Conservation (phyloP, 1,140 invertebrate genomes). For the Paralvinella palmiformis region DNA sequence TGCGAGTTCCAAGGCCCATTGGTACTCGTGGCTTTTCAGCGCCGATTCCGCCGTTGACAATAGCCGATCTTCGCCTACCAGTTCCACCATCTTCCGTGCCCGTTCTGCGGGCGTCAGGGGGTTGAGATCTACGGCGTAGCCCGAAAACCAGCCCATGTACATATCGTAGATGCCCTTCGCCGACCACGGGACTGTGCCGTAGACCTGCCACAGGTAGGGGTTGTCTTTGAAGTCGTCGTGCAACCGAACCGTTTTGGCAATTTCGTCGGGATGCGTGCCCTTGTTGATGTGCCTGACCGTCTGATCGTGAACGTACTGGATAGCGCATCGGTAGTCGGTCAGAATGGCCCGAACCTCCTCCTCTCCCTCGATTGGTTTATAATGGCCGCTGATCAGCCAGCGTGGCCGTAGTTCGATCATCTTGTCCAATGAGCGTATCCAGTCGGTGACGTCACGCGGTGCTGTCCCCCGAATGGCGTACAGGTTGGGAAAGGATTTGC, state of each 20-base stretch:
- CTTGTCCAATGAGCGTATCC: slow-evolving; percentile 31
- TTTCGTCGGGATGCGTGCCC: slow-evolving; percentile 30
- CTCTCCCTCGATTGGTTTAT: slow-evolving; percentile 28
- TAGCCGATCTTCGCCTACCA: slow-evolving; percentile 27
- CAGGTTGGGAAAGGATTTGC: slow-evolving; percentile 37
- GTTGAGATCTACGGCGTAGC: slow-evolving; percentile 30
- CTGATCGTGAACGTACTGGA: slow-evolving; percentile 37
- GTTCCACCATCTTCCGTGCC: slow-evolving; percentile 25
- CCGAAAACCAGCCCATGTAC: slow-evolving; percentile 39
- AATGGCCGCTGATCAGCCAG: slow-evolving; percentile 35
- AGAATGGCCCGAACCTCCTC: slow-evolving; percentile 23
- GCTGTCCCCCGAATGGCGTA: slow-evolving; percentile 39
- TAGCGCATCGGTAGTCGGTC: slow-evolving; percentile 32
- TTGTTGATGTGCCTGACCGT: slow-evolving; percentile 31
- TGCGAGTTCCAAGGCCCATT: slow-evolving; percentile 34
- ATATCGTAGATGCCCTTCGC: slow-evolving; percentile 31
- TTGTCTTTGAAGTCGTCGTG: slow-evolving; percentile 24
- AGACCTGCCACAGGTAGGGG: slow-evolving; percentile 31
- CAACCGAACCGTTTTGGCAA: slow-evolving; percentile 25
- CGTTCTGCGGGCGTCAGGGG: slow-evolving; percentile 28
- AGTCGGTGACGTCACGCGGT: slow-evolving; percentile 27
- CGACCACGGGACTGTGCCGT: slow-evolving; percentile 37
- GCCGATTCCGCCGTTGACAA: slow-evolving; percentile 25
- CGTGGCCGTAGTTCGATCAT: slow-evolving; percentile 30
- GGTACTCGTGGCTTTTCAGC: slow-evolving; percentile 26